Percentiles rank a stretch among this genome's conserved stretches.
phyloP scores from a whole-genome alignment of 2,888 invertebrate genomes.

The Prosapia bicincta region DNA sequence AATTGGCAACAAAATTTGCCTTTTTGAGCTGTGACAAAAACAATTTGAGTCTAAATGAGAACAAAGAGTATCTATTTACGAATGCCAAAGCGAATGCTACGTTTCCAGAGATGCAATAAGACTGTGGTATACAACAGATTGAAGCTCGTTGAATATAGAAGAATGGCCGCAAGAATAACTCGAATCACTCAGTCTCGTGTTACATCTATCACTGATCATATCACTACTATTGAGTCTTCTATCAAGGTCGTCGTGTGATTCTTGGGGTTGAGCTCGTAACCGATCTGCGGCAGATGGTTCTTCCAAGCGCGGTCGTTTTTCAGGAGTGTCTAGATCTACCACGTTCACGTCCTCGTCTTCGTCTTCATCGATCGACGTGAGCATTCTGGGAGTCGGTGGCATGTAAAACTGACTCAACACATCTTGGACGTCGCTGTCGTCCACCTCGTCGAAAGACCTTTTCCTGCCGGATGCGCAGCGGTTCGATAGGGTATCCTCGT shows the following conservation, averaged over 20 bases:
- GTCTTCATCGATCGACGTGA: constrained; percentile 65
- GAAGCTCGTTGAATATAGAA: constrained; percentile 60
- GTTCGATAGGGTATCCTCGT: constrained; percentile 21
- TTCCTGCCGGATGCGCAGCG: constrained; percentile 42
- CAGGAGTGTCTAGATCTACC: constrained; percentile 45
- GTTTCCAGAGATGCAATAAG: constrained; percentile 58
- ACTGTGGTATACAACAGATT: constrained; percentile 57
- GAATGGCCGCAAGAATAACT: constrained; percentile 60
- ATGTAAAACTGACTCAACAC: constrained; percentile 68
- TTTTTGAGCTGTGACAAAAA: background rate
- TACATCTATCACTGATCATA: constrained; percentile 10
- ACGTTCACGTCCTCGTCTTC: constrained; percentile 50
- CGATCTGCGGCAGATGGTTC: constrained; percentile 35
- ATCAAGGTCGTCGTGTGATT: background rate
- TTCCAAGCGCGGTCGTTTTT: constrained; percentile 35
- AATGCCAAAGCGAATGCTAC: constrained; percentile 41
- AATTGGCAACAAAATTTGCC: background rate
- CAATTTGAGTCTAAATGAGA: background rate
- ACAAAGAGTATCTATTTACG: background rate
- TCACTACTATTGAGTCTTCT: constrained; percentile 4
- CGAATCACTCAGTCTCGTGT: constrained; percentile 42
- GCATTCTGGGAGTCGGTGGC: constrained; percentile 63
- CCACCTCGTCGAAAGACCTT: constrained; percentile 56
- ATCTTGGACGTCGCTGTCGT: constrained; percentile 65
- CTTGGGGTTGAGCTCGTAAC: constrained; percentile 25